These are phyloP conservation scores for Cremastinae sp. DNA, from an alignment of 2,888 invertebrate genomes.

Conservation along the genomic window DNA sequence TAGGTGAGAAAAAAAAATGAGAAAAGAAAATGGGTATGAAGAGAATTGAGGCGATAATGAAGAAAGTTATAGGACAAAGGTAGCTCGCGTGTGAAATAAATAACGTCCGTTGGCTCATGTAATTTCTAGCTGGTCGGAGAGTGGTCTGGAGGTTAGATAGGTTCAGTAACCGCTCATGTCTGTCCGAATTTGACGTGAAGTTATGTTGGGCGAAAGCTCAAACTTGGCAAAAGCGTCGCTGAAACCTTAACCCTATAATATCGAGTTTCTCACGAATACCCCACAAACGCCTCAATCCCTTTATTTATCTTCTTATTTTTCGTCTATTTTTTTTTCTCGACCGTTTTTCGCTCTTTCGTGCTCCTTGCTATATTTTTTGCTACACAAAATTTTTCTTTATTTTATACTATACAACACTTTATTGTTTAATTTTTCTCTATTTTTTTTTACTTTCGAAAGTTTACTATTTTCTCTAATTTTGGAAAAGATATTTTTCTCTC, in stretches of 20 bases:
- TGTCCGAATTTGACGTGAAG: slow-evolving; percentile 15
- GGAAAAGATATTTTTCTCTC: no score
- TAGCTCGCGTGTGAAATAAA: slow-evolving; percentile 49
- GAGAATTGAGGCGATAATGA: slow-evolving; percentile 22
- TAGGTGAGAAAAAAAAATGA: slow-evolving; percentile 8
- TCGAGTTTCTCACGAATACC: not conserved
- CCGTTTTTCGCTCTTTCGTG: no score
- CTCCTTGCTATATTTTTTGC: no score
- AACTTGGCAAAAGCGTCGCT: slow-evolving; percentile 8
- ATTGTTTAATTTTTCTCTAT: no score
- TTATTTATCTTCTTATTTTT: not conserved
- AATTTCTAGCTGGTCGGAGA: slow-evolving; percentile 35
- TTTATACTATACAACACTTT: no score
- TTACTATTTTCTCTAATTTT: no score
- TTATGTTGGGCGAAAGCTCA: slow-evolving; percentile 8
- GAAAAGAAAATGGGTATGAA: slow-evolving; percentile 3
- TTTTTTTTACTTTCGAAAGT: no score
- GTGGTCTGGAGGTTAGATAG: slow-evolving; percentile 30
- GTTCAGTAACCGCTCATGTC: slow-evolving; percentile 39
- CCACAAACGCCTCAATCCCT: no score
- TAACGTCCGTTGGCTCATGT: slow-evolving; percentile 33
- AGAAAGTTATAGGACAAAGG: not conserved
- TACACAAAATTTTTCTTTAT: no score
- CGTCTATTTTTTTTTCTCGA: not conserved
- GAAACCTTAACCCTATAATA: not conserved